A percentile compares a stretch with the other conserved stretches of the same genome.
phyloP scores from a whole-genome alignment of 2,888 invertebrate genomes.

The Callyntrura sp. region DNA sequence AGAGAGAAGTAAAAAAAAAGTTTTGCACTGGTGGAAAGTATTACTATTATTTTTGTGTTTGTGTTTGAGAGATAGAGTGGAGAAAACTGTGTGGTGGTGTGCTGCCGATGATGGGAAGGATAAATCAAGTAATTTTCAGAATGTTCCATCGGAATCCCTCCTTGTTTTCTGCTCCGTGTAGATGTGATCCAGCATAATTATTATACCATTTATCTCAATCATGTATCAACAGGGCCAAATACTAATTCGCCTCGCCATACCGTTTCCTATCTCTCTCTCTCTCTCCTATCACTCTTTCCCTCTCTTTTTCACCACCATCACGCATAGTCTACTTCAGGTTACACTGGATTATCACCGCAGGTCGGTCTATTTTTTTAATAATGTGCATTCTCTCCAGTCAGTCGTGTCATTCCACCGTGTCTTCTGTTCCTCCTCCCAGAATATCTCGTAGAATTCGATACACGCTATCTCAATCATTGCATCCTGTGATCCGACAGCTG shows the following conservation, averaged over 20 bases:
- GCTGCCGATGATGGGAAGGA: neutral
- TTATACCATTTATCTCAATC: slow-evolving; percentile 57
- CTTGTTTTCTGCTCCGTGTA: slow-evolving; percentile 1
- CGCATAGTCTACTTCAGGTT: neutral
- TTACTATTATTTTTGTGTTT: neutral
- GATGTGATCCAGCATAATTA: slow-evolving; percentile 53
- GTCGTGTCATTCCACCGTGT: neutral
- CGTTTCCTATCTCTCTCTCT: neutral
- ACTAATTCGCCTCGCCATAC: slow-evolving; percentile 12
- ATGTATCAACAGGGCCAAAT: slow-evolving; percentile 54
- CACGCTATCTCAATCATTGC: too few species aligned
- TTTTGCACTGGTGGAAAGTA: neutral
- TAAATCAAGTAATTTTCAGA: slow-evolving; percentile 53
- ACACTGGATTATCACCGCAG: neutral
- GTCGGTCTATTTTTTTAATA: slow-evolving; percentile 28
- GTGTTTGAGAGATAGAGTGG: neutral
- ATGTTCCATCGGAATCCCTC: slow-evolving; percentile 17
- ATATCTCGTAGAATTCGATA: neutral
- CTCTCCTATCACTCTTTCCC: neutral
- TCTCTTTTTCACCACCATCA: too few species aligned
- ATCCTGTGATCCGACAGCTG: neutral
- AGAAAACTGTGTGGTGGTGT: neutral
- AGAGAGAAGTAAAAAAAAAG: slow-evolving; percentile 4
- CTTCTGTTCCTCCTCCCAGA: neutral
- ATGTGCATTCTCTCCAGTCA: neutral